Base-by-base conservation (phyloP, 2,113 vertebrate genomes). In the Furnarius figulus region DNA sequence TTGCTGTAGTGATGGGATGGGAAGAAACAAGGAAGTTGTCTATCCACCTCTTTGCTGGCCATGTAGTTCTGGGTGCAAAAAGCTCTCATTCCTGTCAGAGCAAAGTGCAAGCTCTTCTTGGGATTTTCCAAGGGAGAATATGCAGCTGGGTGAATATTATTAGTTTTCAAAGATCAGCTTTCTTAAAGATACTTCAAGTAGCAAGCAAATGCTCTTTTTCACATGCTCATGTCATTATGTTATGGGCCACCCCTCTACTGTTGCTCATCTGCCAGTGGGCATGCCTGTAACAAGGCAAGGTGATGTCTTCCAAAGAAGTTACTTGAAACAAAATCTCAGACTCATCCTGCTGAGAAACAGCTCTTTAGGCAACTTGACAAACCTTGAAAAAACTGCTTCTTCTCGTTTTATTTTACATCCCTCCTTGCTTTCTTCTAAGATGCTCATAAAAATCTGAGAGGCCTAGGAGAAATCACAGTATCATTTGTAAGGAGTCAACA, bases 1-100 rank as follows among this genome's bases (percentile, higher is more conserved):
- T 24, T 74, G 22, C 37, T 6, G 1, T 23, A 33, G 24, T 1
- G 1, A 13, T 66, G 40, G 19, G 10, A 8, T 66, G 47, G 17
- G 49, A 79, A 59, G 50, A 24, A 68, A 15, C 0, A 0, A 59
- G 31, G 39, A 89, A 58, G 14, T n/a, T 2, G 0, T 59, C 75
- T 47, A 5, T 80, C 30, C 14, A 13, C 6, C 58, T 68, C 62
- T 76, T 50, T 52, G 20, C n/a, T 88, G 40, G 35, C n/a, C 40
- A n/a, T 88, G 37, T 49, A 80, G 50, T 42, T 40, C 14, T 0
- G 2, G 23, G 14, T 8, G 3, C 19, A 68, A 44, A 52, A 86
- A 13, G 15, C 46, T 88, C 33, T 83, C 6, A 5, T 49, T 83
- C 46, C 19, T 73, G 15, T 52, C 18, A 21, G 46, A 78, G 44